Base-by-base conservation (phyloP, 2,113 vertebrate species). In the Psammodynastes pulverulentus region DNA sequence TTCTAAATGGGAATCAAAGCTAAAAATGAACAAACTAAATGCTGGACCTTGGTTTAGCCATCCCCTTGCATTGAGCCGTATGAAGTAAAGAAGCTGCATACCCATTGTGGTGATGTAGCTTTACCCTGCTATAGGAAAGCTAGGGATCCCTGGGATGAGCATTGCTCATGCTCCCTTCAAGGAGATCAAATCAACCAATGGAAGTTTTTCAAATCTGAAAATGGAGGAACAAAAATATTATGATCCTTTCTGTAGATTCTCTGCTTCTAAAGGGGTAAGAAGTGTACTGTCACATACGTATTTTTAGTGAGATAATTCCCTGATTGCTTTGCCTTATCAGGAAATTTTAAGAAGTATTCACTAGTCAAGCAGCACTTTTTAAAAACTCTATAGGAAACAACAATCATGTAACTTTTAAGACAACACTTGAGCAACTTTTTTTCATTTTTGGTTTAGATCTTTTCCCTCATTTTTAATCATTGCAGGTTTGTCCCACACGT, bases 401-500 rank as follows among this genome's bases (percentile, higher is more conserved):
- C 3, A 86, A 49, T 39, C 26, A 2, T 87, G 19, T 24, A 54
- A 29, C 43, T 43, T 51, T 84, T 53, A 62, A n/a, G 15, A 39
- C 21, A 29, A 19, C 34, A 39, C 15, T n/a, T 49, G 26, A 91
- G 17, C 26, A 91, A n/a, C 24, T n/a, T n/a, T 49, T 88, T 49
- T 88, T 79, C 5, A 79, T 10, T 29, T 52, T 39, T 53, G 39
- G 56, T n/a, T 56, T 86, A 45, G 23, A 45, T 43, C 3, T 92
- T 3, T 46, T 15, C 52, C 93, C 48, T 89, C 88, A 48, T 6
- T 62, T 88, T 90, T 67, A 34, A 89, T 95, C 4, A 87, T 95
- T 94, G 1, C 96, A 99, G 99, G 89, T 99, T 98, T 95, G 98
- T 99, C 94, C 99, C 97, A 93, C 96, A 97, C 0, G 98, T 98